Evolutionary conservation across 2,113 vertebrate species (phyloP).

Genomic region (Apodemus speciosus): DNA sequence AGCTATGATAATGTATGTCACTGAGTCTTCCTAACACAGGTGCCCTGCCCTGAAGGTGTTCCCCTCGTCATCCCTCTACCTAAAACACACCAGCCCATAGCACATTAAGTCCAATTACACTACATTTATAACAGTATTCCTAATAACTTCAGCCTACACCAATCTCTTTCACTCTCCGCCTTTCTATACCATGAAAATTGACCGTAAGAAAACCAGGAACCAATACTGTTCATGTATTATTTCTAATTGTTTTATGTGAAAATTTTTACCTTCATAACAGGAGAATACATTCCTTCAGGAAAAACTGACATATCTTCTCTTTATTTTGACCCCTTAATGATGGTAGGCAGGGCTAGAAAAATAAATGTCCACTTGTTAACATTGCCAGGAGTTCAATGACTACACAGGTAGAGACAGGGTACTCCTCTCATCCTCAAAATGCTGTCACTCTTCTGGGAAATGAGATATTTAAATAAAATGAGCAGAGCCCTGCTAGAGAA

Average conservation of each 20-base stretch:
- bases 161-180: too few species aligned
- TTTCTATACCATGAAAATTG: not conserved
- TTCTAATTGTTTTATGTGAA: conserved; percentile 60
- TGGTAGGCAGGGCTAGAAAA: conserved; percentile 7
- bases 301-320: not conserved
- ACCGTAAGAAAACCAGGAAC: not conserved
- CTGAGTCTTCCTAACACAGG: not conserved
- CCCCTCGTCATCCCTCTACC: not conserved
- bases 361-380: not conserved
- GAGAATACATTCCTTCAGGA: conserved; percentile 45
- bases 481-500: not conserved
- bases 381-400: too few species aligned
- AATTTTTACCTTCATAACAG: conserved; percentile 50
- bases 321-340: conserved; percentile 30
- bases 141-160: too few species aligned
- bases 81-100: not conserved
- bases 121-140: not conserved
- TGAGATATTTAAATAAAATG: not conserved
- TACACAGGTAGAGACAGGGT: not conserved
- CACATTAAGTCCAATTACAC: not conserved
- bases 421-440: not conserved
- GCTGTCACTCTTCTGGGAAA: not conserved
- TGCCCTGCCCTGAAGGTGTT: not conserved
- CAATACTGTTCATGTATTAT: conserved; percentile 32
- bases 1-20: too few species aligned